Base-by-base conservation (phyloP, 1,140 invertebrate species). In the Eupristina koningsbergeri region DNA sequence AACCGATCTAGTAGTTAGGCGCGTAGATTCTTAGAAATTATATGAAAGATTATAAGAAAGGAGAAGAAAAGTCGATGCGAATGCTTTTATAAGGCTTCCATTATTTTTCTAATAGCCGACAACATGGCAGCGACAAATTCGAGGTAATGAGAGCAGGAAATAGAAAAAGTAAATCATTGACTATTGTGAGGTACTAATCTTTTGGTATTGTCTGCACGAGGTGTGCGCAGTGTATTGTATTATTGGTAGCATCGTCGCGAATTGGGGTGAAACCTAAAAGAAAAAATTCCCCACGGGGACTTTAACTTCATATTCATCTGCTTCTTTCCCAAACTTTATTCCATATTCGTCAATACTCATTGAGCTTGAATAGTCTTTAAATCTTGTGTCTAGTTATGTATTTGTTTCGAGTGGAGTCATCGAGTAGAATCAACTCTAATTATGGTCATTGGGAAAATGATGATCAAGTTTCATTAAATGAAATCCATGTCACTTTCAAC, bases 101-200 rank as follows among this genome's bases (percentile, higher is more conserved):
- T 90, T 90, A 89, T 89, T 91, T 90, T 91, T 90, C 90, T 91
- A 90, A 91, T 89, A 89, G 84, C 88, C 86, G 86, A 86, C 80
- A 83, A 86, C 86, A 88, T 76, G 85, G 15, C 31, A 53, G n/a
- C 88, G 87, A 91, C 89, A 90, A 91, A 86, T 88, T 89, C 88
- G 87, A 87, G 89, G 88, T 90, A 91, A 91, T 90, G 89, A 91
- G 89, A 90, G 88, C 86, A 71, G 74, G 89, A 77, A 15, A 17
- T 15, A 50, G 47, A 50, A 50, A 58, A 64, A 82, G 39, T 91
- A 90, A 91, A 91, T 91, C 90, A 91, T 91, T 88, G 89, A 61
- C 88, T 87, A 91, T 91, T 91, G 90, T 91, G 88, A 88, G 88
- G 88, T 90, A n/a, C n/a, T n/a, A 91, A 91, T 91, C 89, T 81